These are phyloP conservation scores for Chrysomela aeneicollis DNA, from an alignment of 2,888 invertebrate species.

Conservation along the genomic window DNA sequence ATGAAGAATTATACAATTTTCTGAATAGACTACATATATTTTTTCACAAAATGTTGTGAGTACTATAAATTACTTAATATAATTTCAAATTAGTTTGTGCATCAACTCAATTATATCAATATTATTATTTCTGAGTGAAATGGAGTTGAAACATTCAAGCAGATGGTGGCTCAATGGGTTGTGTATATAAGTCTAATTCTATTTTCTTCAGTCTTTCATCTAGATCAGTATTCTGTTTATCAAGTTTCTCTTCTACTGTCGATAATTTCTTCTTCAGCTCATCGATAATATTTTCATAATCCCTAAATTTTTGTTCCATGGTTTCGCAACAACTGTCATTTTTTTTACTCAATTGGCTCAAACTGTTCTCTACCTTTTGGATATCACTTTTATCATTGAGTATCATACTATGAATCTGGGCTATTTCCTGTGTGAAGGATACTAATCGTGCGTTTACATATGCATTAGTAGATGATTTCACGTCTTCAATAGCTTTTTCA, in stretches of 20 bases:
- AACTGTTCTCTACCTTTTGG: not conserved
- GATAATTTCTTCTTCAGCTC: not conserved
- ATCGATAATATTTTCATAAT: not conserved
- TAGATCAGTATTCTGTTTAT: not conserved
- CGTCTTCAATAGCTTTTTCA: not conserved
- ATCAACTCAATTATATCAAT: too few relatives aligned
- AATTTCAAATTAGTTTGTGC: too few relatives aligned
- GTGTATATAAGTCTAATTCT: not conserved
- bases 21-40: too few relatives aligned
- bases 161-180: not conserved
- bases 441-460: slow-evolving; percentile 8
- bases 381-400: not conserved
- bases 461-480: not conserved
- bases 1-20: too few relatives aligned
- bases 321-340: not conserved
- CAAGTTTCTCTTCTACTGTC: not conserved
- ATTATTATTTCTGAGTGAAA: too few relatives aligned
- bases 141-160: too few relatives aligned
- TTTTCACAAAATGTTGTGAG: too few relatives aligned
- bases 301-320: not conserved
- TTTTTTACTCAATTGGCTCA: not conserved
- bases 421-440: slow-evolving; percentile 11
- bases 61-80: too few relatives aligned
- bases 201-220: not conserved
- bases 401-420: slow-evolving; percentile 8